Conservation (phyloP, 2,113 vertebrate species). For the Pelodiscus sinensis region DNA sequence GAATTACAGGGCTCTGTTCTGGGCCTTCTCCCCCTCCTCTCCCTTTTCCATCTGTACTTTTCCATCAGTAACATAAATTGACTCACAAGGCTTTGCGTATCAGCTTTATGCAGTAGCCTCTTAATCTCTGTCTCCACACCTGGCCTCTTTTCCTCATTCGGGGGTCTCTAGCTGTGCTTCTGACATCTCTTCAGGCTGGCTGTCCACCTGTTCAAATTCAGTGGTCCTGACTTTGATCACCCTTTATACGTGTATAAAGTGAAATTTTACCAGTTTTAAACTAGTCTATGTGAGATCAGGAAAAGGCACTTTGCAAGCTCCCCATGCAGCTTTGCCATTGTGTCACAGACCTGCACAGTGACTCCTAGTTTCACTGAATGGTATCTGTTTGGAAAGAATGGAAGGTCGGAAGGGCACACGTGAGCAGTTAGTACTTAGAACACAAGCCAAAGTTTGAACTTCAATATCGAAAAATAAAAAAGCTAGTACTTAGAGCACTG, state of each 20-base stretch:
- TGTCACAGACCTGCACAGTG: background rate
- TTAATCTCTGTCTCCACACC: background rate
- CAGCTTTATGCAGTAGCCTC: background rate
- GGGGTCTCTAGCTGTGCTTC: background rate
- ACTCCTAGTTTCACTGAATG: background rate
- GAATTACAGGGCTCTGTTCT: background rate
- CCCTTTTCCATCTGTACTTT: background rate
- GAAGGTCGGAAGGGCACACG: background rate
- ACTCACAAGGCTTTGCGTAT: background rate
- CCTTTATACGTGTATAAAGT: background rate
- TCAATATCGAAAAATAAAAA: background rate
- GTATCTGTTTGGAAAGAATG: background rate
- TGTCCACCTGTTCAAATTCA: background rate
- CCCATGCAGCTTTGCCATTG: background rate
- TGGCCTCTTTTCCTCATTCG: background rate
- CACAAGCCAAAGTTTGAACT: background rate
- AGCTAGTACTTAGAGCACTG: background rate
- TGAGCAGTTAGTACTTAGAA: background rate
- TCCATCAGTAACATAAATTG: background rate
- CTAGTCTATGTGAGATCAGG: background rate
- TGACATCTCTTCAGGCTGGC: background rate
- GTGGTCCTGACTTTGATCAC: background rate
- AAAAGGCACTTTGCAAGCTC: background rate
- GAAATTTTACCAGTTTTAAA: background rate
- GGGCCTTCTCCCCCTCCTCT: background rate